Conservation (phyloP, 2,888 invertebrate species). For the Gibbula magus region DNA sequence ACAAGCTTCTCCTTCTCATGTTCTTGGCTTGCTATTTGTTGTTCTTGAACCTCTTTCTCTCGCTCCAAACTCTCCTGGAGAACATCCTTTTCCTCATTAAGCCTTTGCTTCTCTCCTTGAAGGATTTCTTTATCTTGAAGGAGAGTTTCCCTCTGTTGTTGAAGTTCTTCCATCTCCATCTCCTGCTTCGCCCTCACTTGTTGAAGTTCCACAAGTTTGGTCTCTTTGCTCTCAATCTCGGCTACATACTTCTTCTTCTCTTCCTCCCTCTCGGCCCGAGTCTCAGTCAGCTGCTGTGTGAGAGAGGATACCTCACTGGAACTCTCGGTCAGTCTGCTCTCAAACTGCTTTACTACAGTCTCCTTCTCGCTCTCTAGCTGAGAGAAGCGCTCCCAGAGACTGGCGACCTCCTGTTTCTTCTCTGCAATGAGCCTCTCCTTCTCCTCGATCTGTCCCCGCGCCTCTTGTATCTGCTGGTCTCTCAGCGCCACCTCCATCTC, state of each 20-base stretch:
- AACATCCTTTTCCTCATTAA: neutral
- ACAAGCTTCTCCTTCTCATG: neutral
- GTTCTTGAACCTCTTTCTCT: neutral
- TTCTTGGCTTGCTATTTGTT: neutral
- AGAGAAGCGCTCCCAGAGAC: neutral
- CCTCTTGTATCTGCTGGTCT: constrained; percentile 30
- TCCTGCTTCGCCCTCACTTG: constrained; percentile 24
- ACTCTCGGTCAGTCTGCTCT: neutral
- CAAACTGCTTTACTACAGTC: constrained; percentile 5
- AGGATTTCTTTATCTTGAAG: neutral
- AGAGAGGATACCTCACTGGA: neutral
- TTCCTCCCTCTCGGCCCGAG: neutral
- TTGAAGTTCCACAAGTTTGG: constrained; percentile 15
- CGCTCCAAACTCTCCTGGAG: neutral
- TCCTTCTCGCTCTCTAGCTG: neutral
- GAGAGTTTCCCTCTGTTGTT: neutral
- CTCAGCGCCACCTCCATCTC: neutral
- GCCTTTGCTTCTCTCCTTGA: neutral
- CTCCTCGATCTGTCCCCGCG: constrained; percentile 43
- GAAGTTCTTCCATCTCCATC: constrained; percentile 23
- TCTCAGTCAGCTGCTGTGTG: neutral
- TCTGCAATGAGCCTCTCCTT: constrained; percentile 36
- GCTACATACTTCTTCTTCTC: constrained; percentile 18
- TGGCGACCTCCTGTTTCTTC: neutral
- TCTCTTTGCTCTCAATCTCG: constrained; percentile 35